Conservation (phyloP, 2,888 invertebrate species). For the Vanessa cardui region DNA sequence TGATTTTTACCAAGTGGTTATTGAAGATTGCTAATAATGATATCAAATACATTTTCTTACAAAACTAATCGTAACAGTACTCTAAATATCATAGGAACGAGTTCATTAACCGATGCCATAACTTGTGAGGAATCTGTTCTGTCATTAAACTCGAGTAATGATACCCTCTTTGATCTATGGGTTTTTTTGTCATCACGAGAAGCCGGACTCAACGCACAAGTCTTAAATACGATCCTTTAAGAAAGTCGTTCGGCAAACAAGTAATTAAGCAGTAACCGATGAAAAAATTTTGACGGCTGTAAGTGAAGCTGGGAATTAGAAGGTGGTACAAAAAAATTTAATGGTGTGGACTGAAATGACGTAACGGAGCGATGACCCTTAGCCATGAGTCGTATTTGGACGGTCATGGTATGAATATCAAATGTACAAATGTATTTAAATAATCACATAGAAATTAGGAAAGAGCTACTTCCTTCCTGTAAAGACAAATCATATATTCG, state of each 20-base stretch:
- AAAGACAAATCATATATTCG: constrained; percentile 3
- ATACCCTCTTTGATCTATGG: constrained; percentile 31
- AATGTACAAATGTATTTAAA: constrained; percentile 43
- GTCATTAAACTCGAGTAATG: constrained; percentile 29
- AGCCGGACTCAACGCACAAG: constrained; percentile 11
- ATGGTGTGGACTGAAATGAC: constrained; percentile 52
- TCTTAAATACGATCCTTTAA: constrained; percentile 19
- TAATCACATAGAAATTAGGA: constrained; percentile 35
- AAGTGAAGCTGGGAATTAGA: constrained; percentile 28
- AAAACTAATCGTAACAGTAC: not conserved
- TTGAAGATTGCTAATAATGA: too few species aligned
- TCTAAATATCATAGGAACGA: constrained; percentile 16
- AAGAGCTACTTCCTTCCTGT: constrained; percentile 35
- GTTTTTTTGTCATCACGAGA: constrained; percentile 16
- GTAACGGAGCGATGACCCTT: constrained; percentile 65
- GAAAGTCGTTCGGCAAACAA: constrained; percentile 26
- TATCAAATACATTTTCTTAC: not conserved
- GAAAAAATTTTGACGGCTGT: constrained; percentile 4
- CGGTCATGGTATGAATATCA: constrained; percentile 60
- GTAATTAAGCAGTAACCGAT: constrained; percentile 11
- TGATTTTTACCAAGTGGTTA: too few species aligned
- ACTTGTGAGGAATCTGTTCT: constrained; percentile 17
- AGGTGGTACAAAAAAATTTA: constrained; percentile 41
- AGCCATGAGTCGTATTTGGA: constrained; percentile 59
- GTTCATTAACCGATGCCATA: constrained; percentile 32